phyloP scores from a whole-genome alignment of 2,113 vertebrate genomes.

The Centrocercus urophasianus region DNA sequence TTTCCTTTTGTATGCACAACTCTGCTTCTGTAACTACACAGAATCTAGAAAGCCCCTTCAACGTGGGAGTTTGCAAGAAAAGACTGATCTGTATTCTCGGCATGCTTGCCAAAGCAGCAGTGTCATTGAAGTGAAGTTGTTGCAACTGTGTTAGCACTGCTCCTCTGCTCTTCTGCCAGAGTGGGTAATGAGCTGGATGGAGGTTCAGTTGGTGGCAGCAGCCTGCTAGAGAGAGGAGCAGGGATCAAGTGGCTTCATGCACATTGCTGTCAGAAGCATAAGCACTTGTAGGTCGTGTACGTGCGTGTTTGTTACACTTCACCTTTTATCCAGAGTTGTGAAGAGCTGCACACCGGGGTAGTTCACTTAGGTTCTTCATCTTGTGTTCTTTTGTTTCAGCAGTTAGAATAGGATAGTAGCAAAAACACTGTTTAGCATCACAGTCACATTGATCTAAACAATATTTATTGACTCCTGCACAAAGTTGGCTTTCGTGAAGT shows the following conservation, averaged over 20 bases:
- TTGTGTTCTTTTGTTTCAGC: background rate
- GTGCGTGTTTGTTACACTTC: background rate
- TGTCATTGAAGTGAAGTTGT: background rate
- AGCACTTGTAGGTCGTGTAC: too few species aligned
- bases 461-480: background rate
- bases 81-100: background rate
- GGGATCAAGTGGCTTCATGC: background rate
- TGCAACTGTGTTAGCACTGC: background rate
- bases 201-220: background rate
- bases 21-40: background rate
- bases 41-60: background rate
- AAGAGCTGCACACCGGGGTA: background rate
- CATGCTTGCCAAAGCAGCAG: background rate
- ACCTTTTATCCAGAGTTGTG: background rate
- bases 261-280: background rate
- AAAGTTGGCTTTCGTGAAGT: background rate
- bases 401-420: background rate
- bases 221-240: background rate
- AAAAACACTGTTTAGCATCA: background rate
- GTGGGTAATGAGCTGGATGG: background rate
- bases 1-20: background rate
- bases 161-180: background rate
- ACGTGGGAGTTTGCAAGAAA: background rate
- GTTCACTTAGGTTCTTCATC: background rate
- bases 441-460: background rate